Conservation (phyloP, 2,888 invertebrate species). For the Leucozona laternaria region DNA sequence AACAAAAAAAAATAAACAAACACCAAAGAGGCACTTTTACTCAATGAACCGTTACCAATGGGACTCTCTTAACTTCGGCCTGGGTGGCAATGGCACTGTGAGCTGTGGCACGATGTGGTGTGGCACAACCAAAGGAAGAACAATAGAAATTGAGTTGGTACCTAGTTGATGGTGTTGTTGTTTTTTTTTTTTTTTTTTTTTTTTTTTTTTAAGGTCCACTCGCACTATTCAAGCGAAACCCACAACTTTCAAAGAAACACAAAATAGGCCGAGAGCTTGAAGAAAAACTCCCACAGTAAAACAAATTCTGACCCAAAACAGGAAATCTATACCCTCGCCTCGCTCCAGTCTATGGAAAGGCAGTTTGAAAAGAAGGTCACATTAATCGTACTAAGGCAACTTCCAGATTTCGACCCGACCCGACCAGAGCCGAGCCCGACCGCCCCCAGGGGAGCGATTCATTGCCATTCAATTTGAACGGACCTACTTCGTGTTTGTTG, state of each 20-base stretch:
- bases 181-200: conserved; percentile 7
- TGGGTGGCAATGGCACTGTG: conserved; percentile 1
- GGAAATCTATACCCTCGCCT: background rate
- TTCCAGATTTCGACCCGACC: conserved; percentile 43
- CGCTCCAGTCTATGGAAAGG: conserved; percentile 10
- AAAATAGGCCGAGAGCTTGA: conserved; percentile 39
- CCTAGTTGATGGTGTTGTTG: too few species aligned
- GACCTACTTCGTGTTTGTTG: conserved; percentile 34
- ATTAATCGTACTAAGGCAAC: conserved; percentile 67
- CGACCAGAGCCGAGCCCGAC: too few species aligned
- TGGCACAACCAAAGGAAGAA: conserved; percentile 4
- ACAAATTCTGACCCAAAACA: conserved; percentile 61
- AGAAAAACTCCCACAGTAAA: conserved; percentile 70
- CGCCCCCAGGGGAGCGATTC: conserved; percentile 67
- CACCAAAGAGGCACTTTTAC: conserved; percentile 68
- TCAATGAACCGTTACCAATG: conserved; percentile 73
- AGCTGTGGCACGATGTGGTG: background rate
- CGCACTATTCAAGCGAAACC: conserved; percentile 53
- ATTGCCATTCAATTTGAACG: conserved; percentile 72
- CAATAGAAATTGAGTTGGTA: conserved; percentile 49
- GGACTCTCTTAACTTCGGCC: conserved; percentile 67
- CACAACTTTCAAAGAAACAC: conserved; percentile 51
- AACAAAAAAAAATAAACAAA: conserved; percentile 59
- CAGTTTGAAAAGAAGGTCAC: conserved; percentile 57
- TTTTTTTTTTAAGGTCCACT: background rate